Evolutionary conservation across 2,113 vertebrate genomes (phyloP).

Genomic region (Tupaia chinensis): DNA sequence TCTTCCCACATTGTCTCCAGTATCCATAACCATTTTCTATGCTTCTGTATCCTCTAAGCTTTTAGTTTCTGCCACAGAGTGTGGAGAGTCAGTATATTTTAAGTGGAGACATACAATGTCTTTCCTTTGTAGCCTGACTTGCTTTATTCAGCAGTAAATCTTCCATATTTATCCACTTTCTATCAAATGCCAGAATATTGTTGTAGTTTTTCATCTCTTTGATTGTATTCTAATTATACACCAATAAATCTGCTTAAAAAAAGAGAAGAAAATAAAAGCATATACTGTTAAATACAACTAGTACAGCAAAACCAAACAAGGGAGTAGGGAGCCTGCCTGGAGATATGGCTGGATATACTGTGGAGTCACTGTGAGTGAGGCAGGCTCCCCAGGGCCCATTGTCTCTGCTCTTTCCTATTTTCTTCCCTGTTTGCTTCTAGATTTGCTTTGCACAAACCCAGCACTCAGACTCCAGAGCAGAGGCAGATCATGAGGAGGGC

Average conservation of each 20-base stretch:
- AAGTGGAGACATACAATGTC: no score
- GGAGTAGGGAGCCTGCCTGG: background rate
- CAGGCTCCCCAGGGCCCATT: background rate
- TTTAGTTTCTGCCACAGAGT: no score
- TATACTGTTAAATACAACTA: background rate
- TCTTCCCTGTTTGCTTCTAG: background rate
- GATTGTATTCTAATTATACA: background rate
- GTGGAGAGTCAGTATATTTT: no score
- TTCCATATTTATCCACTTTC: no score
- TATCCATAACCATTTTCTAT: no score
- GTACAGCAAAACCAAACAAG: background rate
- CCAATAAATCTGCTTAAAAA: background rate
- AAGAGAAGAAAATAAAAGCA: background rate
- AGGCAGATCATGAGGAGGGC: no score
- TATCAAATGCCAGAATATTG: no score
- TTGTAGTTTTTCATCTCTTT: background rate
- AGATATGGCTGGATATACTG: background rate
- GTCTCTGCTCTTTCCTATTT: background rate
- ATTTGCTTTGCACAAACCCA: background rate
- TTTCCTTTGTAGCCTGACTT: no score
- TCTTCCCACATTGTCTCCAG: no score
- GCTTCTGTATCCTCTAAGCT: no score
- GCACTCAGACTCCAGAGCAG: fast-evolving
- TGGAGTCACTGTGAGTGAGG: fast-evolving
- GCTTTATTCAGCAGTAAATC: no score